Percentiles rank a stretch among this genome's conserved stretches.
Evolutionary conservation across 1,140 invertebrate genomes (phyloP).

Genomic region (Berghia stephanieae): DNA sequence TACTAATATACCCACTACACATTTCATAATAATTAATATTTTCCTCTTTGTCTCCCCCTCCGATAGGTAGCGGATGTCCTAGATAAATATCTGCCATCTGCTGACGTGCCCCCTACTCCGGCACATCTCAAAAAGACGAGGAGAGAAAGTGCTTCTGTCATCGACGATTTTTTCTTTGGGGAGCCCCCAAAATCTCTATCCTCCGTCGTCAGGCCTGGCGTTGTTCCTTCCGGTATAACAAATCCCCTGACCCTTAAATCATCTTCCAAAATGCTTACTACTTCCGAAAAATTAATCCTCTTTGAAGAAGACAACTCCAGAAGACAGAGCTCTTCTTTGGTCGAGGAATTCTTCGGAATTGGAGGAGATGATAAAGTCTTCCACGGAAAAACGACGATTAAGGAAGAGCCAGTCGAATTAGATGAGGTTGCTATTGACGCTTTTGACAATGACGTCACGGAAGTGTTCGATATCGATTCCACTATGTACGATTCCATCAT

Average conservation of each 20-base stretch:
- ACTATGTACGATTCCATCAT: slow-evolving; percentile 42
- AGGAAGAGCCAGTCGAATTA: slow-evolving; percentile 36
- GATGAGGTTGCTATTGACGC: slow-evolving; percentile 8
- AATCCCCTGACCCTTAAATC: background rate
- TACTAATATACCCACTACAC: too few relatives aligned
- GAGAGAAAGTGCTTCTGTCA: slow-evolving; percentile 73
- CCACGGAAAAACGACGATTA: slow-evolving; percentile 27
- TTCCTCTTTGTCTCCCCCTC: background rate
- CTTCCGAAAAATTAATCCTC: slow-evolving; percentile 32
- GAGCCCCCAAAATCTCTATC: slow-evolving; percentile 28
- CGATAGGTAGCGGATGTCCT: slow-evolving; percentile 20
- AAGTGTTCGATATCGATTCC: slow-evolving; percentile 52
- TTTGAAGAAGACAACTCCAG: slow-evolving; percentile 65
- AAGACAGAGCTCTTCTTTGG: slow-evolving; percentile 72
- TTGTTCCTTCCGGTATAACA: slow-evolving; percentile 28
- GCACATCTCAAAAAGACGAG: slow-evolving; percentile 66
- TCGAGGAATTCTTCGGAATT: slow-evolving; percentile 75
- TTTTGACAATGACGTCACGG: slow-evolving; percentile 34
- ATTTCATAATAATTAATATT: background rate
- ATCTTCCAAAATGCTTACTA: slow-evolving; percentile 29
- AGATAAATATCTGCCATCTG: slow-evolving; percentile 29
- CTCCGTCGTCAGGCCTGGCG: background rate
- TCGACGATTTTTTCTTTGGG: slow-evolving; percentile 77
- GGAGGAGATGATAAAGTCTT: background rate
- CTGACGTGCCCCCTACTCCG: slow-evolving; percentile 9